Percentiles rank a stretch among this genome's conserved stretches.
Conservation (phyloP, 2,888 invertebrate genomes). For the Scaptomyza reducta region DNA sequence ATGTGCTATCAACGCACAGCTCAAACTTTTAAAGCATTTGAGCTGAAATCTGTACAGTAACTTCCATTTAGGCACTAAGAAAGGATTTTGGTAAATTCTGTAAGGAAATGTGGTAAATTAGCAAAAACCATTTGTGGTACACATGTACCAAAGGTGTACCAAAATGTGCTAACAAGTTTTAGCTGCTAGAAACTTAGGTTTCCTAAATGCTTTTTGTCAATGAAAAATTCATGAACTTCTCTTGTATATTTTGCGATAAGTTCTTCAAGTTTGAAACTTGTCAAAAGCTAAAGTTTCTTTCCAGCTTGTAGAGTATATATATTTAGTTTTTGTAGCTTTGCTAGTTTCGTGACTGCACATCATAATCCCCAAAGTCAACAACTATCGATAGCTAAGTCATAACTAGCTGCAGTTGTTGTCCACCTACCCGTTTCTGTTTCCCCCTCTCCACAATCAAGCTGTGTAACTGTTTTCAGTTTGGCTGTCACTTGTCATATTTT, state of each 20-base stretch:
- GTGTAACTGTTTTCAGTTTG: not conserved
- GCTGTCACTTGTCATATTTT: constrained; percentile 10
- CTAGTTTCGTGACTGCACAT: constrained; percentile 15
- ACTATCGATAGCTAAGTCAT: constrained; percentile 46
- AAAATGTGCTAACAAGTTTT: too few species aligned
- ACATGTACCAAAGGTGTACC: too few species aligned
- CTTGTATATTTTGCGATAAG: not conserved
- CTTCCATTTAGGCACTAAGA: too few species aligned
- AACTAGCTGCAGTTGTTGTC: constrained; percentile 27
- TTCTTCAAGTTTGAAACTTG: not conserved
- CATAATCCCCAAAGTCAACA: constrained; percentile 51
- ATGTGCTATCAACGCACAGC: too few species aligned
- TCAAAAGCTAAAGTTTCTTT: constrained; percentile 7
- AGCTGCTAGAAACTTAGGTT: not conserved
- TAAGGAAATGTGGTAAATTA: too few species aligned
- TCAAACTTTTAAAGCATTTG: too few species aligned
- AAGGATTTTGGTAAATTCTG: too few species aligned
- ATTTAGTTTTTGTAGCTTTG: not conserved
- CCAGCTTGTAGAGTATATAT: not conserved
- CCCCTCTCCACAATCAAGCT: not conserved
- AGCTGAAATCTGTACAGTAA: too few species aligned
- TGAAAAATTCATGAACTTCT: constrained; percentile 3
- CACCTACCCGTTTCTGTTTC: not conserved
- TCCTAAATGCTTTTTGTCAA: not conserved
- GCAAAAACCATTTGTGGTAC: too few species aligned